Base-by-base conservation (phyloP, 2,888 invertebrate genomes). In the Epinotia brunnichana region DNA sequence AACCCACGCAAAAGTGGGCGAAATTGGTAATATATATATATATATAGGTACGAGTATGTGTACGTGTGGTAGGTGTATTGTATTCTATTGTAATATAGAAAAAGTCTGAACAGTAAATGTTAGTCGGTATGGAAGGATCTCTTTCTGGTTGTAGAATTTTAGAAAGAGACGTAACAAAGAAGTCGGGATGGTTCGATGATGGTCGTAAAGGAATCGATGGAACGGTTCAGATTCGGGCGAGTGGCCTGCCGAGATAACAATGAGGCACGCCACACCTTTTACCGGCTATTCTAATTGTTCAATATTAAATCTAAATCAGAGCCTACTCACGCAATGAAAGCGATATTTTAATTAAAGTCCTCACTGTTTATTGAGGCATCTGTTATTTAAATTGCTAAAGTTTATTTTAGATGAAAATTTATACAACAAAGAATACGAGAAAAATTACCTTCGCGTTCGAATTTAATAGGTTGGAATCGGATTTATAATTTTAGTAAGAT, bases 241-340 rank as follows among this genome's bases (percentile, higher is more conserved):
- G 63, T 73, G 68, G 68, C 68, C 41, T 35, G 17, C 63, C 51
- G 63, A 73, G 73, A 69, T 73, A 73, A 73, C 68, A 69, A 73
- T 63, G 68, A 15, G 72, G 60, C 71, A 59, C 53, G 24, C 66
- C 68, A 57, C 54, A 59, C 73, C 73, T 68, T 59, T 73, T 24
- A 24, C 39, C 17, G 68, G 62, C 56, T 73, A 63, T 69, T 57
- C 51, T 57, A 73, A 72, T 68, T 72, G 62, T 44, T 61, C 60
- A 54, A 61, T 71, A 54, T 54, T 66, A 71, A 70, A 48, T 72
- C 67, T 48, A 44, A 61, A 61, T 48, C 66, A 56, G 39, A 48
- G 44, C 29, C 48, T 39, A 35, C 15, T 39, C 44, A 64, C 48
- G n/a, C 21, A 56, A 44, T 48, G 70, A 64, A 53, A 62, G 39